Evolutionary conservation across 2,888 invertebrate species (phyloP), one percentile per base, ranked within the genome.

Genomic region (Drosophila nr. medialis): DNA sequence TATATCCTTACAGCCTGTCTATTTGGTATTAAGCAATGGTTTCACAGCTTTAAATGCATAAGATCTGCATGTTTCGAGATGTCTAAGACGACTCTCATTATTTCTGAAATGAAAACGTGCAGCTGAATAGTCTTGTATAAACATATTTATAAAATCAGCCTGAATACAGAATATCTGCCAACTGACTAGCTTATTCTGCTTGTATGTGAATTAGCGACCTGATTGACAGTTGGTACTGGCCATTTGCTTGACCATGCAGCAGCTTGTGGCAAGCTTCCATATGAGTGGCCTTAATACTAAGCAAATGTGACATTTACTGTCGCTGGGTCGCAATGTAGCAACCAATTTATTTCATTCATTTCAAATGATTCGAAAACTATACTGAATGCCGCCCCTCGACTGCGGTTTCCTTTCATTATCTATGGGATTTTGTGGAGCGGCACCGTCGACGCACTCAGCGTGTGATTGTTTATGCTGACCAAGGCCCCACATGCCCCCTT

Each of bases 401-500:
- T 54, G 61, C 79, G 54, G 77, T 72, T 79, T 77, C 70, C 76
- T 82, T 79, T 82, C 65, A 79, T 76, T 80, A 83, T 80, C 83
- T 83, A 83, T 80, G 73, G 77, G 72, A 70, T 70, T 76, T 75
- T 59, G 83, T 69, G 69, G 72, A 77, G 67, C 76, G 72, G 61
- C 75, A 77, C 64, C 64, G 55, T 60, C 65, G 79, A 80, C 83
- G 80, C 83, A 80, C 83, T 80, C 83, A 80, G 80, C 80, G 77
- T 80, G 80, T 76, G 83, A 83, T 80, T 80, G 83, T 80, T 80
- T 80, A 80, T 80, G 80, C 80, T 82, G 83, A 70, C 65, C 70
- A 59, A 63, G 38, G 50, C 54, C 45, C 34, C 45, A 32, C 30
- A 15, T 15, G 27, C 30, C 30, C 18, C 34, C 27, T 4, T 32